phyloP scores from a whole-genome alignment of 2,888 invertebrate species.

The Acanthosepion lycidas region DNA sequence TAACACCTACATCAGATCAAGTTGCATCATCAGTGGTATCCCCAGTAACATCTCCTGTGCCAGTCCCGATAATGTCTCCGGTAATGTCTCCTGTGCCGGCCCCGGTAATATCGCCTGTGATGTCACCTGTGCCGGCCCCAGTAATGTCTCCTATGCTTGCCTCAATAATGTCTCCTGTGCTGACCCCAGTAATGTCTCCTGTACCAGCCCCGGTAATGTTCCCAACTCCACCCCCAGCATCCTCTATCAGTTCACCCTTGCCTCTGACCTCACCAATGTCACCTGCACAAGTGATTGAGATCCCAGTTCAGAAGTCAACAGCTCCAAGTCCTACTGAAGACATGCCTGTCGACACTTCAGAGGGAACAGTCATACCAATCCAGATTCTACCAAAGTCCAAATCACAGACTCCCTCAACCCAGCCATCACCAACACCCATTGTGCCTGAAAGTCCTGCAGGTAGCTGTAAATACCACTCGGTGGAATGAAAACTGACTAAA shows the following conservation, averaged over 20 bases:
- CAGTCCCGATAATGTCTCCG: neutral
- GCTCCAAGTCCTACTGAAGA: neutral
- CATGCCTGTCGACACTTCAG: neutral
- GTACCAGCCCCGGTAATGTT: neutral
- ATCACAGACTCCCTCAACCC: neutral
- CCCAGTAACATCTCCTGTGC: neutral
- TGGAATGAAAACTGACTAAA: neutral
- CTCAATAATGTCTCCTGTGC: neutral
- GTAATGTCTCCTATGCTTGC: neutral
- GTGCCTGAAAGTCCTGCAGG: slow-evolving; percentile 16
- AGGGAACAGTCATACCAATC: neutral
- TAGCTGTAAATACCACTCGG: neutral
- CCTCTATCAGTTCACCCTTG: neutral
- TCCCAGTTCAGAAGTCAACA: neutral
- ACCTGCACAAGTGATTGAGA: neutral
- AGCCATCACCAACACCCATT: neutral
- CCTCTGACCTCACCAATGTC: neutral
- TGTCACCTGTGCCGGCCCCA: neutral
- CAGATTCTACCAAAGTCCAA: slow-evolving; percentile 2
- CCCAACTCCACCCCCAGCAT: neutral
- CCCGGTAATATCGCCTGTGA: neutral
- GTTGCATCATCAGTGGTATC: neutral
- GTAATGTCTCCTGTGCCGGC: neutral
- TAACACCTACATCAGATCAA: neutral
- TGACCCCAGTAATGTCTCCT: neutral